Percentiles rank a stretch among this genome's conserved stretches.
phyloP scores from a whole-genome alignment of 2,113 vertebrate species.

The Grus americana region DNA sequence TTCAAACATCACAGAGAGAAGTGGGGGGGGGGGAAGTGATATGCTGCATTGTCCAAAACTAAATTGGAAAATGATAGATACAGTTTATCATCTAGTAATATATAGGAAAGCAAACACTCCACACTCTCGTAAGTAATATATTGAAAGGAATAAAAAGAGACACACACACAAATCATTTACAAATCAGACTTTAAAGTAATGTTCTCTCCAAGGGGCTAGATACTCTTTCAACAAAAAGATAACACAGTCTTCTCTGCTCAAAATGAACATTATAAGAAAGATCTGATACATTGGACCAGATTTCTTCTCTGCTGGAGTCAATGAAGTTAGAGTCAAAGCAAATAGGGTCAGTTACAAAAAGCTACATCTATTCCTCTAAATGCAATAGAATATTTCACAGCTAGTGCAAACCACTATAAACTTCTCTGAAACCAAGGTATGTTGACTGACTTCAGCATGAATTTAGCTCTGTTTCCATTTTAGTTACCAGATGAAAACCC shows the following conservation, averaged over 20 bases:
- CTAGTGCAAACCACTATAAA: neutral
- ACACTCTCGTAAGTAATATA: neutral
- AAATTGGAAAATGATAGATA: constrained; percentile 37
- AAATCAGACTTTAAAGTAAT: neutral
- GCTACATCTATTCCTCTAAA: neutral
- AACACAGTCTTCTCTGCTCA: neutral
- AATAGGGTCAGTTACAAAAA: neutral
- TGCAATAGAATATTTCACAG: neutral
- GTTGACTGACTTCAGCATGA: neutral
- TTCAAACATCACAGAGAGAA: neutral
- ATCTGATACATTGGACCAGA: neutral
- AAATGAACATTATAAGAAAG: neutral
- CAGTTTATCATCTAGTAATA: neutral
- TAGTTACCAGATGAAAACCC: neutral
- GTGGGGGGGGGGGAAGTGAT: accelerated
- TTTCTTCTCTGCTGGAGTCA: neutral
- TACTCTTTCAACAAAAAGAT: neutral
- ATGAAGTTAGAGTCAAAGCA: neutral
- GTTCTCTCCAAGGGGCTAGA: neutral
- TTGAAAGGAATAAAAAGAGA: neutral
- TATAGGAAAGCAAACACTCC: neutral
- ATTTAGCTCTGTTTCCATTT: neutral
- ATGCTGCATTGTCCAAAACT: neutral
- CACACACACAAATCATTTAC: neutral
- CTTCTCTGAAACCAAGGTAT: neutral